Evolutionary conservation across 2,888 invertebrate species (phyloP), one percentile per base, ranked within the genome.

Genomic region (Sepioteuthis lessoniana): DNA sequence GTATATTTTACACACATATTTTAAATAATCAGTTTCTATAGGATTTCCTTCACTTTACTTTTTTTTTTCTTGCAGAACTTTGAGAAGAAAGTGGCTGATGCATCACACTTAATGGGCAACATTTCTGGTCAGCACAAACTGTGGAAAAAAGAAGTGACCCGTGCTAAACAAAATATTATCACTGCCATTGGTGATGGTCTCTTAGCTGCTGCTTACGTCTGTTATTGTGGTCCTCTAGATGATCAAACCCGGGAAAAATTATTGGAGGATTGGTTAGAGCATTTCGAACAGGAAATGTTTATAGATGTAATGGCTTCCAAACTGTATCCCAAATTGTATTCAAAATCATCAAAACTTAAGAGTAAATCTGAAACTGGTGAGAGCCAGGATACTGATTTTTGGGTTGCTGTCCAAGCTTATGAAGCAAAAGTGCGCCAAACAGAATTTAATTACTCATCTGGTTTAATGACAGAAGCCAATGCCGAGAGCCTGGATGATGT

Each of bases 211-310:
- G 97, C 97, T 8, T 96, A 96, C 94, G 96, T 97, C 50, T 96
- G 96, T 90, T 97, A 97, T 95, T 96, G 96, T 94, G 97, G 97
- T 13, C 97, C 97, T 5, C 95, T 97, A 13, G 96, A 96, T 94
- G 96, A 96, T 94, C 96, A 96, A 94, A 95, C 95, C 35, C 94
- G 97, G 47, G 95, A 95, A 13, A 96, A 96, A 38, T 96, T 97
- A 7, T 92, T 96, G 90, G 95, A 96, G 93, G 97, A 97, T 94
- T 97, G 97, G 97, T 94, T 96, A 47, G 96, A 96, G 42, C 94
- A 96, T 21, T 96, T 96, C 94, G 95, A 95, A 55, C 95, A 96
- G 93, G 96, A 96, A 28, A 95, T 95, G 55, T 96, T 96, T 94
- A 60, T 94, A 28, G 42, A 76, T 31, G 76, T 38, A 4, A 93